These are phyloP conservation scores for Brienomyrus longianalis DNA, from an alignment of 2,113 vertebrate genomes.

Conservation along the genomic window DNA sequence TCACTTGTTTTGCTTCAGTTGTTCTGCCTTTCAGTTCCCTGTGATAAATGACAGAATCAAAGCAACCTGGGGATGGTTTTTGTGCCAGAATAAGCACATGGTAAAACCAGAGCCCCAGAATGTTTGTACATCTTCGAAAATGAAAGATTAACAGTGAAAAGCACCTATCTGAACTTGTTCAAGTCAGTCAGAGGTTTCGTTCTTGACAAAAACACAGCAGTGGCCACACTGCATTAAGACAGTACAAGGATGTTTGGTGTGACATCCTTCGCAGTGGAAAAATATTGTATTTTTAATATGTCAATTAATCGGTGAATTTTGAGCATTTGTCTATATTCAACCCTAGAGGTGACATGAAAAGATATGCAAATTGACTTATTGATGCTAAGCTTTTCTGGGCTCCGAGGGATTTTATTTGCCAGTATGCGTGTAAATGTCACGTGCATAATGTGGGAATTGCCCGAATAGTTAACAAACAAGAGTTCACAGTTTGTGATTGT, in stretches of 20 bases:
- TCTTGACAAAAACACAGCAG: neutral
- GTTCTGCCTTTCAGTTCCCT: neutral
- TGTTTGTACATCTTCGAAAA: neutral
- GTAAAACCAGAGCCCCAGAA: neutral
- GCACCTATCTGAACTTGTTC: neutral
- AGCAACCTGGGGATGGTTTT: neutral
- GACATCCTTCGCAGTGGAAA: neutral
- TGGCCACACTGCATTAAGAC: neutral
- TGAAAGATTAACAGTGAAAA: neutral
- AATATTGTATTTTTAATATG: neutral
- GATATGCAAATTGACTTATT: neutral
- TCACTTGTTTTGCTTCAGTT: neutral
- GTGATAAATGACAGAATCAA: neutral
- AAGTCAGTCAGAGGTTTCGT: neutral
- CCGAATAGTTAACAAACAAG: neutral
- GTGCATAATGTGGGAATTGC: neutral
- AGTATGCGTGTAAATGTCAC: neutral
- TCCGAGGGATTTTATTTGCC: neutral
- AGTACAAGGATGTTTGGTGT: neutral
- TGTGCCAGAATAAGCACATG: neutral
- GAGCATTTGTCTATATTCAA: neutral
- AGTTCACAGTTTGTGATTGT: neutral
- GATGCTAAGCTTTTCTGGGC: neutral
- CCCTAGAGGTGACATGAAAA: neutral
- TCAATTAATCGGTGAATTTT: neutral